Evolutionary conservation across 1,140 invertebrate genomes (phyloP).

Genomic region (Asobara japonica): DNA sequence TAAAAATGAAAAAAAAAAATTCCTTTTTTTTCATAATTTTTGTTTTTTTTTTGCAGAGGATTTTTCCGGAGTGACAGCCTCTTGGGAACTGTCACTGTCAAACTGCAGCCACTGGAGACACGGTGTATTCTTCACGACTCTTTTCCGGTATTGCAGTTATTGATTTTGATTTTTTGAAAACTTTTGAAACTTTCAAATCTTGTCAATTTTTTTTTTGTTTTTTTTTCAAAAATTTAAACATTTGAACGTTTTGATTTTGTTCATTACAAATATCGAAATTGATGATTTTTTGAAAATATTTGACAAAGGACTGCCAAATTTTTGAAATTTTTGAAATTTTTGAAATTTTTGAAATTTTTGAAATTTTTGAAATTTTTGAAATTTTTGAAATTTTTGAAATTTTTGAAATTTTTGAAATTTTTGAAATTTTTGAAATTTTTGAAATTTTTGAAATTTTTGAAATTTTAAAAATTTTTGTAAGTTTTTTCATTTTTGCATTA

Average conservation of each 20-base stretch:
- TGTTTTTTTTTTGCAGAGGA: conserved; percentile 80
- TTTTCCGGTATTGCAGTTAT: conserved; percentile 75
- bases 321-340: too few relatives aligned
- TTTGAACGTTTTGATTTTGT: too few relatives aligned
- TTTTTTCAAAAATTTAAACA: conserved; percentile 1
- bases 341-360: too few relatives aligned
- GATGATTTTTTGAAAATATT: too few relatives aligned
- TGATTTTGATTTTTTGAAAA: too few relatives aligned
- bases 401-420: neutral
- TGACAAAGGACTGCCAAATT: too few relatives aligned
- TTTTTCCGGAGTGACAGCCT: conserved; percentile 88
- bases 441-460: too few relatives aligned
- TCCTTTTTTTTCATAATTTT: neutral
- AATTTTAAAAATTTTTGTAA: too few relatives aligned
- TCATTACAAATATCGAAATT: too few relatives aligned
- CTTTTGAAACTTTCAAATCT: too few relatives aligned
- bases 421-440: too few relatives aligned
- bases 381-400: neutral
- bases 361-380: neutral
- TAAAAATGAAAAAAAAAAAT: neutral
- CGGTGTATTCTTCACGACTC: conserved; percentile 89
- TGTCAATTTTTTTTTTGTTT: neutral
- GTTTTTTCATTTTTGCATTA: too few relatives aligned
- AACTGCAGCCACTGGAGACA: conserved; percentile 86
- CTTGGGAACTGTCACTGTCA: conserved; percentile 86